Base-by-base conservation (phyloP, 1,140 invertebrate species). In the Drosophila paulistorum region DNA sequence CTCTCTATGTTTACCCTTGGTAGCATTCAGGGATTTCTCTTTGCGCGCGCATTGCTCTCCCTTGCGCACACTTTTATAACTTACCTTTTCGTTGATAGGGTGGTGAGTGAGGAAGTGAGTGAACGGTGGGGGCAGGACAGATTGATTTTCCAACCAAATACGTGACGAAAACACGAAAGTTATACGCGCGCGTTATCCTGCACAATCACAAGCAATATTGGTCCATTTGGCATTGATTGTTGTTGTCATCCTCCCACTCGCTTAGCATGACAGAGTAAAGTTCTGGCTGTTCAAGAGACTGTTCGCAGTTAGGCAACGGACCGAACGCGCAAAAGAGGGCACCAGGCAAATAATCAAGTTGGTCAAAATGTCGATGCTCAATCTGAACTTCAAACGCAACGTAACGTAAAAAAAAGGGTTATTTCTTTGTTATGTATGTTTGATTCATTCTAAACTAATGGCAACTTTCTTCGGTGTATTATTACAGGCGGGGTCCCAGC, bases 131-230 rank as follows among this genome's bases (percentile, higher is more conserved):
- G 11, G 26, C n/a, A 33, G 42, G 33, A 35, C 60, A 35, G 66
- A 89, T 87, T 65, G 84, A 87, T 87, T 87, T 87, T 87, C 80
- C 80, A 87, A 87, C 60, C 63, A 70, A 30, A 70, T 75, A 87
- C 80, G 80, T 89, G 80, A 84, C 84, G 65, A 74, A 87, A 84
- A 87, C 77, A 87, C 72, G 45, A 7, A 42, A 37, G 51, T 45
- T 51, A 3, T 23, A 23, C 17, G 45, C 45, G 35, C 35, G 37
- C 37, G 45, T 51, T 51, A n/a, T 48, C 41, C 58, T 65, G 67
- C 67, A 72, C 73, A 71, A 37, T 26, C 30, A 59, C 61, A 30
- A 30, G 42, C 30, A 65, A 7, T 35, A 13, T 39, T 62, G 54
- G 60, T 51, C 57, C 51, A 62, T 51, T 48, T 51, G 48, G 48